These are phyloP conservation scores for Phaetusa simplex DNA, from an alignment of 2,113 vertebrate species.

Conservation along the genomic window DNA sequence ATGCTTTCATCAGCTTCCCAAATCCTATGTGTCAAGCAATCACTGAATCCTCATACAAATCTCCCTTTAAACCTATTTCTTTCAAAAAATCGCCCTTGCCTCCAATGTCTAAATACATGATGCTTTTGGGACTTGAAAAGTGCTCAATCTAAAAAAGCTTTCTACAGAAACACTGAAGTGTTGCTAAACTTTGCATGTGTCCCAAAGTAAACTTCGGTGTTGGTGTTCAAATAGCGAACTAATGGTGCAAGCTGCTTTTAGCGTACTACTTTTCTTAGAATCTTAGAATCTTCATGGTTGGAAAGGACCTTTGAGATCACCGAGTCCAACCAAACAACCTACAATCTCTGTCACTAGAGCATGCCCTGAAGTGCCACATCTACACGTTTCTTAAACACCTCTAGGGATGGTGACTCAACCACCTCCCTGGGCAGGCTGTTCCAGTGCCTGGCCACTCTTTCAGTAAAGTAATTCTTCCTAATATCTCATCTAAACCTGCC, in stretches of 20 bases:
- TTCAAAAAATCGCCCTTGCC: background rate
- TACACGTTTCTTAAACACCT: too few species aligned
- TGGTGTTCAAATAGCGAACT: background rate
- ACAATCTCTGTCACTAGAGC: too few species aligned
- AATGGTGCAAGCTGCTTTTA: background rate
- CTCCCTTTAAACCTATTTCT: constrained; percentile 48
- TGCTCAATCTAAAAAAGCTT: background rate
- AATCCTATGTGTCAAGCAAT: constrained; percentile 40
- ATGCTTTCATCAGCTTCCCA: constrained; percentile 49
- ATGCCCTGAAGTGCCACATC: too few species aligned
- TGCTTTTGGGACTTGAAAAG: background rate
- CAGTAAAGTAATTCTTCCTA: too few species aligned
- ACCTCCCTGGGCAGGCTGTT: too few species aligned
- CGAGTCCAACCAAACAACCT: too few species aligned
- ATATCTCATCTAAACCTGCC: too few species aligned
- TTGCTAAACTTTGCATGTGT: background rate
- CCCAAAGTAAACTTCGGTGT: background rate
- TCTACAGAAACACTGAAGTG: background rate
- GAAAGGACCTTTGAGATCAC: too few species aligned
- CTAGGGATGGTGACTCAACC: too few species aligned
- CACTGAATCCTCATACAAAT: constrained; percentile 54
- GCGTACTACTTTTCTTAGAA: background rate
- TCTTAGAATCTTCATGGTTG: too few species aligned
- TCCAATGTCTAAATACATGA: background rate
- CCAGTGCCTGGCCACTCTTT: too few species aligned